Percentiles rank a stretch among this genome's conserved stretches.
Evolutionary conservation across 2,113 vertebrate genomes (phyloP).

Genomic region (Hemiscyllium ocellatum): DNA sequence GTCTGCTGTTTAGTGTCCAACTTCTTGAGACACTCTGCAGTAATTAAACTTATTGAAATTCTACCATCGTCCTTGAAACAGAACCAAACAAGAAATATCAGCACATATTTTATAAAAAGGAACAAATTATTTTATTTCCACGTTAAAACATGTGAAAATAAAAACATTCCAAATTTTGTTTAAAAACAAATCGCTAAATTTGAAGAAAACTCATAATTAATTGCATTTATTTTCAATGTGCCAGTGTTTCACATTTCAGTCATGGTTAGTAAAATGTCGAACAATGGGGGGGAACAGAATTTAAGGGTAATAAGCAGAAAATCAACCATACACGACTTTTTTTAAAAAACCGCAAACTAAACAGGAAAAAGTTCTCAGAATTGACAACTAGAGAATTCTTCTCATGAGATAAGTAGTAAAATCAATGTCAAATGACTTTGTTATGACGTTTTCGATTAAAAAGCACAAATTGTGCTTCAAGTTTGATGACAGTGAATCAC

Average conservation of each 20-base stretch:
- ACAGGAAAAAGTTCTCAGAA: background rate
- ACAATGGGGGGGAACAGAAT: background rate
- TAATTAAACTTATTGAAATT: conserved; percentile 78
- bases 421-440: background rate
- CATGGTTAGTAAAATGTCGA: background rate
- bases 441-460: background rate
- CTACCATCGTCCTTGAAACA: conserved; percentile 68
- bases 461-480: background rate
- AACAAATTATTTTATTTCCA: background rate
- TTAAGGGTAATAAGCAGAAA: background rate
- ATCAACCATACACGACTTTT: background rate
- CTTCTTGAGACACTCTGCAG: conserved; percentile 87
- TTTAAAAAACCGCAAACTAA: background rate
- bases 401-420: background rate
- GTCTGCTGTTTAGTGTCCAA: conserved; percentile 93
- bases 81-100: background rate
- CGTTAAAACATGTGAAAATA: background rate
- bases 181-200: background rate
- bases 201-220: background rate
- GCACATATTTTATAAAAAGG: conserved; percentile 4
- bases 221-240: background rate
- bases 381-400: background rate
- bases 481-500: background rate
- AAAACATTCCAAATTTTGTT: background rate
- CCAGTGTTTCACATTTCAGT: background rate